These are phyloP conservation scores for Leucophenga maculata DNA, from an alignment of 2,888 invertebrate species.

Conservation along the genomic window DNA sequence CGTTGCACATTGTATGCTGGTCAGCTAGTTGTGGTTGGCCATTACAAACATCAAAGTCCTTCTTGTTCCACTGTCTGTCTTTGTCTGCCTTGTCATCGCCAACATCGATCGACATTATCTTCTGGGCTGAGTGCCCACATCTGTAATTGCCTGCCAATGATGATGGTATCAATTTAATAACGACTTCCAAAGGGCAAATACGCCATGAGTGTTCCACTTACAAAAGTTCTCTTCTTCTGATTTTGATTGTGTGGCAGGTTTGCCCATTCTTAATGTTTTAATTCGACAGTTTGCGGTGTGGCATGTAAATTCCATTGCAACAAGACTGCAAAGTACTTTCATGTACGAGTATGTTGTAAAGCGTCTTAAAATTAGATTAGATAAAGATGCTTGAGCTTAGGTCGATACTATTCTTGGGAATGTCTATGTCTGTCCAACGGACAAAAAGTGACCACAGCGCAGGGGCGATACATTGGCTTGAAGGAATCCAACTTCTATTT, in stretches of 20 bases:
- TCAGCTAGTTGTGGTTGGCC: background rate
- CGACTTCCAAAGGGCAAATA: constrained; percentile 1
- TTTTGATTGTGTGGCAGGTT: background rate
- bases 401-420: no score
- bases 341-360: no score
- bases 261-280: constrained; percentile 4
- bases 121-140: constrained; percentile 2
- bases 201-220: background rate
- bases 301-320: background rate
- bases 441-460: no score
- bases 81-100: no score
- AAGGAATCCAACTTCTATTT: no score
- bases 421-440: no score
- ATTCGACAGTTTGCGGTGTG: background rate
- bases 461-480: no score
- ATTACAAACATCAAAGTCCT: background rate
- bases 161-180: constrained; percentile 19
- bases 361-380: no score
- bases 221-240: background rate
- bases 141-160: constrained; percentile 6
- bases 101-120: background rate
- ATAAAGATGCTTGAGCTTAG: no score
- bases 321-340: no score
- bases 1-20: constrained; percentile 39
- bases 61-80: no score